A percentile compares a stretch with the other conserved stretches of the same genome.
These are phyloP conservation scores for Chromobotia macracanthus DNA, from an alignment of 2,797 vertebrate species.

Conservation along the genomic window DNA sequence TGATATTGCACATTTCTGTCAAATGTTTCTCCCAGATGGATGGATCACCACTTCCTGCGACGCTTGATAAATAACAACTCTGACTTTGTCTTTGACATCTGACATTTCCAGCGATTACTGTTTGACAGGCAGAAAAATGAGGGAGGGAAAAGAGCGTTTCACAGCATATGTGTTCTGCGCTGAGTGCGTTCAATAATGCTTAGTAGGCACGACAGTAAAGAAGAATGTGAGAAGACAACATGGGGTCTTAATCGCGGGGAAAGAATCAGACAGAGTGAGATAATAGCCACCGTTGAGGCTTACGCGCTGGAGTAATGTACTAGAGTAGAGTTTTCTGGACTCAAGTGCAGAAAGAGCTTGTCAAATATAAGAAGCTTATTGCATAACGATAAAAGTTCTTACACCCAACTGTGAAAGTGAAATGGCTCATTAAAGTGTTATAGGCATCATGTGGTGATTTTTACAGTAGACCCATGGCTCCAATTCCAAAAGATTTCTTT, in stretches of 20 bases:
- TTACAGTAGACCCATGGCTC: conserved; percentile 7
- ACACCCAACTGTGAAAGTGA: conserved; percentile 36
- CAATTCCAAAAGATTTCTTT: conserved; percentile 16
- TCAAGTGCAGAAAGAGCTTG: conserved; percentile 29
- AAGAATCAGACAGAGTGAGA: conserved; percentile 5
- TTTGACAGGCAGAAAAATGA: conserved; percentile 6
- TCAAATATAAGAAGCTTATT: conserved; percentile 40
- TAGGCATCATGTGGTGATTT: conserved; percentile 36
- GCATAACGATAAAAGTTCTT: background rate
- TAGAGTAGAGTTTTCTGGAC: background rate
- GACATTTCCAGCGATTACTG: conserved; percentile 26
- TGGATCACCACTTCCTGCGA: background rate
- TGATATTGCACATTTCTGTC: conserved; percentile 27
- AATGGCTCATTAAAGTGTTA: conserved; percentile 41
- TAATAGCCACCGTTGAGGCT: background rate
- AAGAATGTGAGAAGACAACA: background rate
- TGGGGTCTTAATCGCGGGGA: conserved; percentile 21
- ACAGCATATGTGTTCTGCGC: conserved; percentile 5
- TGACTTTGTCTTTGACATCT: conserved; percentile 41
- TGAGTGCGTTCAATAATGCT: background rate
- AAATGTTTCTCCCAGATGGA: conserved; percentile 15
- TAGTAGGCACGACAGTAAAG: background rate
- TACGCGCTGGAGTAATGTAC: background rate
- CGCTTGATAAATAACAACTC: conserved; percentile 34
- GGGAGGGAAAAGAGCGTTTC: background rate